A percentile compares a stretch with the other conserved stretches of the same genome.
Evolutionary conservation across 1,140 invertebrate genomes (phyloP).

Genomic region (Solenopsis invicta): DNA sequence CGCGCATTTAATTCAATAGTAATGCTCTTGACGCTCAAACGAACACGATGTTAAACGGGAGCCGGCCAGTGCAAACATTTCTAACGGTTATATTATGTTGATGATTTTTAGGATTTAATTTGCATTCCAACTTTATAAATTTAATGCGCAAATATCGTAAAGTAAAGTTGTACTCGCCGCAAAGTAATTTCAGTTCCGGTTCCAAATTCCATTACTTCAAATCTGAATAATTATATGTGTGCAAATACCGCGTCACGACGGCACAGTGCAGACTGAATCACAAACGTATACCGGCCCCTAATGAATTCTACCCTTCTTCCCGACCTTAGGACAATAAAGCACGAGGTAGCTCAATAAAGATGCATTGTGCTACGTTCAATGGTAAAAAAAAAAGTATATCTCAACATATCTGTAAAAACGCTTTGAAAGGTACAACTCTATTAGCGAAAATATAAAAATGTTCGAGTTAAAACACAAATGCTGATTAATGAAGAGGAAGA

Average conservation of each 20-base stretch:
- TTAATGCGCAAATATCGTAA: slow-evolving; percentile 57
- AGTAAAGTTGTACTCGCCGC: slow-evolving; percentile 25
- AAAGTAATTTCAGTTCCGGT: slow-evolving; percentile 53
- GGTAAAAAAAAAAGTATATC: slow-evolving; percentile 13
- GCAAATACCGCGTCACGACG: slow-evolving; percentile 76
- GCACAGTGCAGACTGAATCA: slow-evolving; percentile 73
- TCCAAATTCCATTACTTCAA: slow-evolving; percentile 75
- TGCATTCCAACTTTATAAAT: slow-evolving; percentile 2
- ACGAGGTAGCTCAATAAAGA: slow-evolving; percentile 8
- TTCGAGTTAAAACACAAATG: slow-evolving; percentile 41
- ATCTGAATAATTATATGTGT: slow-evolving; percentile 83
- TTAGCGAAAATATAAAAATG: slow-evolving; percentile 42
- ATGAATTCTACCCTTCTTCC: slow-evolving; percentile 73
- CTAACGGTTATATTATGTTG: not conserved
- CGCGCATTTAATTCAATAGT: not conserved
- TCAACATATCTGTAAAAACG: slow-evolving; percentile 11
- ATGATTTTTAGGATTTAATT: slow-evolving; percentile 49
- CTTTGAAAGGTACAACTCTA: not conserved
- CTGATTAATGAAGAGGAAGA: slow-evolving; percentile 52
- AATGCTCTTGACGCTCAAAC: not conserved
- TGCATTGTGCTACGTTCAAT: slow-evolving; percentile 49
- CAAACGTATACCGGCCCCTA: slow-evolving; percentile 75
- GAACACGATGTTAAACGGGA: not conserved
- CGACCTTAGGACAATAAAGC: slow-evolving; percentile 77
- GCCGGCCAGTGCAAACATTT: not conserved